Evolutionary conservation across 2,113 vertebrate genomes (phyloP).

Genomic region (Otocyon megalotis): DNA sequence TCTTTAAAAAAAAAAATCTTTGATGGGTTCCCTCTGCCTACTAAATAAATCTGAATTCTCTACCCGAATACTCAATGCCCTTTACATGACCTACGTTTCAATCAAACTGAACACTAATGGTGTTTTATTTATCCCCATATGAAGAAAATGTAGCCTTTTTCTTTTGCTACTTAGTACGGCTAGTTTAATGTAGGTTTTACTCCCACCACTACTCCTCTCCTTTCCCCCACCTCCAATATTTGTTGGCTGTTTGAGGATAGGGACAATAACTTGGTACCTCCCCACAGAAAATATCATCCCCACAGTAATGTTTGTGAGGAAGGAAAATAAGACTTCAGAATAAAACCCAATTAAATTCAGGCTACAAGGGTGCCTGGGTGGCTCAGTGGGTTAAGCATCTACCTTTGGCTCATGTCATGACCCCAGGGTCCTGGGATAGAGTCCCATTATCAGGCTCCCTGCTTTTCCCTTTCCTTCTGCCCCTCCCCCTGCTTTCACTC

Average conservation of each 20-base stretch:
- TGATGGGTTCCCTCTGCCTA: neutral
- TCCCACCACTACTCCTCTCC: neutral
- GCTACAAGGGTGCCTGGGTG: neutral
- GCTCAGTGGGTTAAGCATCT: too few relatives aligned
- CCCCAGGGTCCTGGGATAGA: too few relatives aligned
- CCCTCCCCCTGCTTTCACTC: too few relatives aligned
- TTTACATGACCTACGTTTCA: neutral
- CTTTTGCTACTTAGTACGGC: neutral
- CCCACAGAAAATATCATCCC: neutral
- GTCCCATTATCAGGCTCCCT: too few relatives aligned
- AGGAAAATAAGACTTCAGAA: constrained; percentile 26
- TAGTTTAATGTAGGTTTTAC: neutral
- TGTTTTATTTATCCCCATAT: neutral
- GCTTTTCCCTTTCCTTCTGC: too few relatives aligned
- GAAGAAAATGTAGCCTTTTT: neutral
- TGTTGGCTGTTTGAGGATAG: neutral
- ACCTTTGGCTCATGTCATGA: too few relatives aligned
- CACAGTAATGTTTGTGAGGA: neutral
- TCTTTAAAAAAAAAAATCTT: neutral
- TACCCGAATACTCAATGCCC: neutral
- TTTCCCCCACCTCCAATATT: too few relatives aligned
- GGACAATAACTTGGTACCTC: neutral
- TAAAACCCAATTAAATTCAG: constrained; percentile 13
- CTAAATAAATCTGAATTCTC: constrained; percentile 6
- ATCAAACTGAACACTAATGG: neutral